These are phyloP conservation scores for Lycopodina hypogea DNA, from an alignment of 37 sponge, comb jelly and placozoan species.

Conservation along the genomic window DNA sequence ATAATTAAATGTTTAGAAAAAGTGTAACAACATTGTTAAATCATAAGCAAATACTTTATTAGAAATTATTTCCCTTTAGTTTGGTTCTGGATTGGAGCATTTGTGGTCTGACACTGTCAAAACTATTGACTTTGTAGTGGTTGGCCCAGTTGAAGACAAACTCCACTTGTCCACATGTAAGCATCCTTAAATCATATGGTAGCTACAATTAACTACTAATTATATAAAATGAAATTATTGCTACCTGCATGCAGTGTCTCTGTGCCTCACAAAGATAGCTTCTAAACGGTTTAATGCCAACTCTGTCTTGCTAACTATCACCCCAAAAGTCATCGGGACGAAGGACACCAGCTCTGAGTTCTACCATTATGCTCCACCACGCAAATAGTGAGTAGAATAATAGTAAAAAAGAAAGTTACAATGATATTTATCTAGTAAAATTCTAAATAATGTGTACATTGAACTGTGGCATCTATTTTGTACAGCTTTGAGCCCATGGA, in stretches of 20 bases:
- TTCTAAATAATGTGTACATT: background rate
- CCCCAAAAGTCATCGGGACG: conserved; percentile 1
- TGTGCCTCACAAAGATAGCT: conserved; percentile 20
- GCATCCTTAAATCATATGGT: background rate
- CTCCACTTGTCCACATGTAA: conserved; percentile 18
- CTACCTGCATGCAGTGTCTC: conserved; percentile 4
- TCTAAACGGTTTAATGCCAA: background rate
- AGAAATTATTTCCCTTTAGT: conserved; percentile 4
- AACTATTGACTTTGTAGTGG: conserved; percentile 19
- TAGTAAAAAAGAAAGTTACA: background rate
- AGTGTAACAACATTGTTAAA: no score
- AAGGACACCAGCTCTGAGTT: conserved; percentile 12
- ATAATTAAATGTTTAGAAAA: no score
- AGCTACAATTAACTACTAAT: background rate
- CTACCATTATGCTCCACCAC: conserved; percentile 8
- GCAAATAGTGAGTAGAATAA: conserved; percentile 11
- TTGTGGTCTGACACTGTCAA: background rate
- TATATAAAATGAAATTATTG: background rate
- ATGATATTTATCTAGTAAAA: background rate
- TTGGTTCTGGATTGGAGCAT: conserved; percentile 7
- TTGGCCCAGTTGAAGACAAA: conserved; percentile 15
- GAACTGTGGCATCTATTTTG: background rate
- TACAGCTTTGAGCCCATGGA: conserved; percentile 12
- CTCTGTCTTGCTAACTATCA: conserved; percentile 7
- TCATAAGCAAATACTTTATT: no score